A percentile compares a stretch with the other conserved stretches of the same genome.
Conservation (phyloP, 2,797 vertebrate species). For the Poecilia velifera region DNA sequence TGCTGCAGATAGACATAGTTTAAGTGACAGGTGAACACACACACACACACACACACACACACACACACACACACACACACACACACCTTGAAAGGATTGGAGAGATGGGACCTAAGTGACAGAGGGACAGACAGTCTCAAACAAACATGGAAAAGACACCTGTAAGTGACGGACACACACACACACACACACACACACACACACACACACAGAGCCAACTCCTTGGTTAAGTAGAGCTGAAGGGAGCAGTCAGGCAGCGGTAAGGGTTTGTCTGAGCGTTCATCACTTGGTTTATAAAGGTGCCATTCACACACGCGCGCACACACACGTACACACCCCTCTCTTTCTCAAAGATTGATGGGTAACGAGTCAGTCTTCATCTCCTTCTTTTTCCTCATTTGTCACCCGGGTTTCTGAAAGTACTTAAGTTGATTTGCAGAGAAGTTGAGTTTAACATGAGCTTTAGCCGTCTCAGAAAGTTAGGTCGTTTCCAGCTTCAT, state of each 20-base stretch:
- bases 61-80: conserved; percentile 17
- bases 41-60: conserved; percentile 8
- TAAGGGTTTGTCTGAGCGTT: conserved; percentile 94
- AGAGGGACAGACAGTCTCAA: conserved; percentile 72
- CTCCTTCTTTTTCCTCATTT: conserved; percentile 4
- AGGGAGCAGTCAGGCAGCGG: conserved; percentile 90
- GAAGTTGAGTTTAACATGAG: not conserved
- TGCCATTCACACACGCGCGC: conserved; percentile 86
- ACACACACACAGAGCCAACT: conserved; percentile 32
- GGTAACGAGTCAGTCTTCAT: conserved; percentile 48
- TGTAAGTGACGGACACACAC: conserved; percentile 65
- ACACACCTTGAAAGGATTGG: conserved; percentile 41
- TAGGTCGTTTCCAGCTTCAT: not conserved
- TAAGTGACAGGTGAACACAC: conserved; percentile 67
- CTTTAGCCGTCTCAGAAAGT: not conserved
- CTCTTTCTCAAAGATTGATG: conserved; percentile 57
- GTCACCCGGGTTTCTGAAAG: conserved; percentile 11
- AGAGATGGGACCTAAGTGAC: conserved; percentile 71
- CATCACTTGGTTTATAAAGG: conserved; percentile 97
- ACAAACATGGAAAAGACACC: conserved; percentile 70
- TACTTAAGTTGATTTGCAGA: conserved; percentile 28
- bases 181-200: conserved; percentile 60
- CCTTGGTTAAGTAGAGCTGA: conserved; percentile 90
- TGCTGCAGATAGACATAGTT: conserved; percentile 50
- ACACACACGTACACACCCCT: conserved; percentile 11